Evolutionary conservation across 1,140 invertebrate genomes (phyloP), one percentile per base, ranked within the genome.

Genomic region (Drosophila hydei): DNA sequence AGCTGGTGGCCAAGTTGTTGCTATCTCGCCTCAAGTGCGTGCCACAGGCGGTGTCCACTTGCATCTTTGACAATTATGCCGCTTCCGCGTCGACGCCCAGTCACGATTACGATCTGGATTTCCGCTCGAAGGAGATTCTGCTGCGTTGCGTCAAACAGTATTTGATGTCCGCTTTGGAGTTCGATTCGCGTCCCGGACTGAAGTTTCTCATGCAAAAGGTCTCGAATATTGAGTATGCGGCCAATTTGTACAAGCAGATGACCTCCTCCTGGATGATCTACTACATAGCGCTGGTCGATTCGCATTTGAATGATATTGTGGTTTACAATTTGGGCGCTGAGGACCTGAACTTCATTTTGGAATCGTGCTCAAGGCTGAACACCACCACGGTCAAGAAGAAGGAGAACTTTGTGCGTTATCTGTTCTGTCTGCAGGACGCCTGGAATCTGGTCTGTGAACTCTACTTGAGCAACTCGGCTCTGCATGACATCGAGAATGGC

Each of bases 121-220:
- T 91, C 23, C 90, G 91, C 48, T 91, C 91, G 43, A 91, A 91
- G 64, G 91, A 92, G 72, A 91, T 92, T 18, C 92, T 98, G 43
- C 91, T 98, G 23, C 94, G 95, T 75, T 96, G 95, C 83, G 92
- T 98, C 42, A 95, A 97, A 65, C 93, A 96, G 33, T 97, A 97
- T 1, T 96, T 97, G 85, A 93, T 93, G 16, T 93, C 96, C 33
- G 95, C 97, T 0, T 93, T 95, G 78, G 96, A 97, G 77, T 98
- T 98, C 91, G 97, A 99, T 90, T 93, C 94, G 6, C 94, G 97
- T 16, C 97, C 97, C 0, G 97, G 97, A 0, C 92, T 99, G 6
- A 98, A 98, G 91, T 98, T 98, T 91, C 93, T 98, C 4, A 94
- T 98, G 45, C 97, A 98, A 92, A 98, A 98, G 93, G 97, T 98